Evolutionary conservation across 2,797 vertebrate species (phyloP).

Genomic region (Cottoperca gobio): DNA sequence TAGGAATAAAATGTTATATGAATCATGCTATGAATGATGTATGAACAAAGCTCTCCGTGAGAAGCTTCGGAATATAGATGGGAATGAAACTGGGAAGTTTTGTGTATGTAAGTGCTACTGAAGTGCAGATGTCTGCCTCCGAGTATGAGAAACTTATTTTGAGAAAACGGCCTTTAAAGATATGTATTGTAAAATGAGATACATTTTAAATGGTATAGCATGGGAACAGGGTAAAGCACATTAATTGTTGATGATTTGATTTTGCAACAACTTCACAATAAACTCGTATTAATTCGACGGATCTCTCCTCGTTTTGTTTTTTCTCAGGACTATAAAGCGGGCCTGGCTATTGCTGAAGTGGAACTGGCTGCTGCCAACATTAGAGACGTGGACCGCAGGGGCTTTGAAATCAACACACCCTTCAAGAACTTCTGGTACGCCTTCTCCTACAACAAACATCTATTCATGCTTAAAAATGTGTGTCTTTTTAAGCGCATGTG

Average conservation of each 20-base stretch:
- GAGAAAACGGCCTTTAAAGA: not conserved
- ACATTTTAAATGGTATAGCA: no score
- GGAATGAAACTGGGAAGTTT: not conserved
- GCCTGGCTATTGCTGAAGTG: slow-evolving; percentile 91
- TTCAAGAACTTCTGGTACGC: slow-evolving; percentile 95
- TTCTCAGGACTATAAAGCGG: slow-evolving; percentile 90
- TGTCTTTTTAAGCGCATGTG: not conserved
- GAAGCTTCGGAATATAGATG: not conserved
- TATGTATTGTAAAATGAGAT: no score
- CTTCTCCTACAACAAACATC: not conserved
- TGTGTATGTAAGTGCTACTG: not conserved
- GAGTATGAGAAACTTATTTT: not conserved
- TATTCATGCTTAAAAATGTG: not conserved
- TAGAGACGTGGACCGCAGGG: slow-evolving; percentile 89
- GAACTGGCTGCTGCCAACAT: slow-evolving; percentile 92
- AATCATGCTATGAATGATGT: not conserved
- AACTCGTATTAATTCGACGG: not conserved
- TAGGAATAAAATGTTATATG: not conserved
- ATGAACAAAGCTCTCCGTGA: not conserved
- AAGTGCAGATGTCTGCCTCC: not conserved
- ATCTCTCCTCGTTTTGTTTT: slow-evolving; percentile 26
- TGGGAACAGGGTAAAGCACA: no score
- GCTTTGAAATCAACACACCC: slow-evolving; percentile 96
- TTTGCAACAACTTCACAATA: not conserved
- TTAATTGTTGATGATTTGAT: not conserved